Evolutionary conservation across 2,797 vertebrate species (phyloP).

Genomic region (Basileuterus tristriatus): DNA sequence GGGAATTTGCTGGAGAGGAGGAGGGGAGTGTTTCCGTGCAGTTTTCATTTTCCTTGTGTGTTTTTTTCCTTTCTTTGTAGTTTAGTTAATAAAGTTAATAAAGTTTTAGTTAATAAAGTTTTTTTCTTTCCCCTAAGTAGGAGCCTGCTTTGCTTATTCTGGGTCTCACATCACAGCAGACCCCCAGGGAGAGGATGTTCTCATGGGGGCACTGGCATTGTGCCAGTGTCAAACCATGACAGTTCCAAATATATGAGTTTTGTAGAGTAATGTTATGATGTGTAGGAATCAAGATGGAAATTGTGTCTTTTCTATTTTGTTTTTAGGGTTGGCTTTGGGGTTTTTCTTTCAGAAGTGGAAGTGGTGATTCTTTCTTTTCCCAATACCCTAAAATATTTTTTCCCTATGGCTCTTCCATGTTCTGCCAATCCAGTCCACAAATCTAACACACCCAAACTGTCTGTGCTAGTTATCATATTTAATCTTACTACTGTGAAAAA

Average conservation of each 20-base stretch:
- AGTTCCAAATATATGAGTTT: background rate
- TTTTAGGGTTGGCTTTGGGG: background rate
- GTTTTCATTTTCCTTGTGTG: too few species aligned
- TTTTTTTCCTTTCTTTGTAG: too few species aligned
- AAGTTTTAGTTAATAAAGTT: too few species aligned
- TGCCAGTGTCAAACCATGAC: too few species aligned
- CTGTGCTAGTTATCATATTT: background rate
- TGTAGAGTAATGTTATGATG: background rate
- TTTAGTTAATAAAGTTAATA: too few species aligned
- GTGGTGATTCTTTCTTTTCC: background rate
- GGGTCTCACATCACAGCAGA: too few species aligned
- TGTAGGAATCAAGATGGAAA: background rate
- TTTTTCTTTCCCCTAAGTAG: too few species aligned
- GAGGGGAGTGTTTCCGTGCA: too few species aligned
- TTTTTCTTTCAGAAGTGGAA: background rate
- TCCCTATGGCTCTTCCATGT: background rate
- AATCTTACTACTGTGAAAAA: background rate
- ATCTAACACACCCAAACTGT: background rate
- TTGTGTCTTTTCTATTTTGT: background rate
- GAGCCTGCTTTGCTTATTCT: too few species aligned
- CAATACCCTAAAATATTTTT: background rate
- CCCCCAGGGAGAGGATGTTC: too few species aligned
- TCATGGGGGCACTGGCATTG: too few species aligned
- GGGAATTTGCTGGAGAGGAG: too few species aligned
- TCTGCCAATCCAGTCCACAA: background rate